Conservation (phyloP, 2,113 vertebrate species). For the Empidonax alnorum region DNA sequence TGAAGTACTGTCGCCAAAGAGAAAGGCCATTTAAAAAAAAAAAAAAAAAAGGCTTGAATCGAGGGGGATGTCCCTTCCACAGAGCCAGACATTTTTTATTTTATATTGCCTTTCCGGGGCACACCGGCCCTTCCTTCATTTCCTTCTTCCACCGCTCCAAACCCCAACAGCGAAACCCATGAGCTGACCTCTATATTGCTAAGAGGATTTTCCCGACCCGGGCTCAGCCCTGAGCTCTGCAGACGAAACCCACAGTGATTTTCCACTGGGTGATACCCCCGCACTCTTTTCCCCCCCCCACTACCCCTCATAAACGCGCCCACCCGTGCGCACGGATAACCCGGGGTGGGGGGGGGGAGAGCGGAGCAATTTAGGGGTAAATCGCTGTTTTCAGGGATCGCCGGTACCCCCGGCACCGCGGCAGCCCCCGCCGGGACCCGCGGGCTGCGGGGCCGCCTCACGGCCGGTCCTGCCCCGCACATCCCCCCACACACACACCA, state of each 20-base stretch:
- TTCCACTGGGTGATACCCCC: background rate
- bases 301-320: accelerated
- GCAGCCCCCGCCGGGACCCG: accelerated
- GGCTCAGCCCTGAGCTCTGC: background rate
- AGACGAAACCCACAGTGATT: background rate
- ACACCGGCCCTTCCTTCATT: background rate
- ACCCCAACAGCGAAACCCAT: background rate
- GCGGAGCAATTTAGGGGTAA: accelerated
- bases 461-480: background rate
- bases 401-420: accelerated
- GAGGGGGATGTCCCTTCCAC: background rate
- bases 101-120: background rate
- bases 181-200: background rate
- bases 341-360: background rate
- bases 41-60: background rate
- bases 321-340: accelerated
- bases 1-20: background rate
- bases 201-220: background rate
- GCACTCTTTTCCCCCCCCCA: background rate
- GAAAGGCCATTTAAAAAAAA: background rate
- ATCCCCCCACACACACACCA: too few relatives aligned
- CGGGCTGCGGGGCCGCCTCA: accelerated
- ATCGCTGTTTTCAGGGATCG: accelerated
- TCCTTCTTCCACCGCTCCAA: background rate
- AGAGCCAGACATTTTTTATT: background rate